Conservation (phyloP, 2,888 invertebrate species). For the Bombylius discolor region DNA sequence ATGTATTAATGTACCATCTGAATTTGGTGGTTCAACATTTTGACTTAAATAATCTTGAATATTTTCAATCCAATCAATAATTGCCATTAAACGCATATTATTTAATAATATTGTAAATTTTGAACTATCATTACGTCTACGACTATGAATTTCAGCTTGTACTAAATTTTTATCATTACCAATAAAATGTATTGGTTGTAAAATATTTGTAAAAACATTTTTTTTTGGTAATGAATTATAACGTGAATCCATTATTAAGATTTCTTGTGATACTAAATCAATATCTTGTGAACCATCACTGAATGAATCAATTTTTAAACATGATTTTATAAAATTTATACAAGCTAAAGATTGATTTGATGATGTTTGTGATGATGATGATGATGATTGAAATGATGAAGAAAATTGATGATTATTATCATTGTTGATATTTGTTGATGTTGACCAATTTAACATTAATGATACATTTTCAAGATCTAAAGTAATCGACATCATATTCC, state of each 20-base stretch:
- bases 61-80: slow-evolving; percentile 87
- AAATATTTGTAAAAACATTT: slow-evolving; percentile 79
- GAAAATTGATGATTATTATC: not conserved
- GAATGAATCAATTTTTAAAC: slow-evolving; percentile 69
- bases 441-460: slow-evolving; percentile 37
- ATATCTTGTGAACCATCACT: slow-evolving; percentile 85
- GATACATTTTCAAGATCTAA: slow-evolving; percentile 79
- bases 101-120: slow-evolving; percentile 82
- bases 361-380: not conserved
- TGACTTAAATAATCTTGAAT: slow-evolving; percentile 65
- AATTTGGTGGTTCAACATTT: slow-evolving; percentile 31
- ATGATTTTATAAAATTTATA: slow-evolving; percentile 84
- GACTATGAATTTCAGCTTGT: slow-evolving; percentile 63
- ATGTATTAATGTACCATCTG: not conserved
- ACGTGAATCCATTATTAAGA: slow-evolving; percentile 30
- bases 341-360: slow-evolving; percentile 51
- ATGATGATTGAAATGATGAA: not conserved
- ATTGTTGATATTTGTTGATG: slow-evolving; percentile 35
- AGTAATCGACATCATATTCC: slow-evolving; percentile 66
- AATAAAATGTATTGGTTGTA: slow-evolving; percentile 56
- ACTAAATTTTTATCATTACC: slow-evolving; percentile 40
- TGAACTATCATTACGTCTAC: slow-evolving; percentile 51
- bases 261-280: slow-evolving; percentile 78
- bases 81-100: slow-evolving; percentile 87
- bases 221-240: slow-evolving; percentile 29